Conservation (phyloP, 1,140 invertebrate species). For the Lutraria rhynchaena region DNA sequence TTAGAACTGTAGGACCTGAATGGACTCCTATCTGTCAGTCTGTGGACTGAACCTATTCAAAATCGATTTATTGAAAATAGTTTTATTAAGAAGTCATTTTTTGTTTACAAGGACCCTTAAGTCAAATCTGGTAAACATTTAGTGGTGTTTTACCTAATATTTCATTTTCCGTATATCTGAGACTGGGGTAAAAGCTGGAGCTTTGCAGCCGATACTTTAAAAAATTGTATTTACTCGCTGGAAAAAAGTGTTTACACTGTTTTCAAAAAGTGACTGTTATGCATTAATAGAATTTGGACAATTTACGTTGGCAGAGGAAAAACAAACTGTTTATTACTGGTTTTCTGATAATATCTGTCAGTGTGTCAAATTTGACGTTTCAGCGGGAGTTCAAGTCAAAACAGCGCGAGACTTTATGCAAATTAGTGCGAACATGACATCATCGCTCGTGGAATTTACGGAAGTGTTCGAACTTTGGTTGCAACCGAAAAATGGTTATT, state of each 20-base stretch:
- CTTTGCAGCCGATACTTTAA: slow-evolving; percentile 10
- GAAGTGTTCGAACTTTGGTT: no score
- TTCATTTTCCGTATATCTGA: background rate
- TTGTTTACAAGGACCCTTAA: slow-evolving; percentile 10
- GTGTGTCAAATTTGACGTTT: no score
- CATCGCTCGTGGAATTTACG: no score
- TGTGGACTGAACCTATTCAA: background rate
- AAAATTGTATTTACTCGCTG: background rate
- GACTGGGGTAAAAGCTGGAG: background rate
- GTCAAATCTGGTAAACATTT: no score
- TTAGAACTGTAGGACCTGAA: slow-evolving; percentile 2
- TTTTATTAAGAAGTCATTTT: background rate
- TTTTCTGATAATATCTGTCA: background rate
- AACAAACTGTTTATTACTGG: no score
- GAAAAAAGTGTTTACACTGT: background rate
- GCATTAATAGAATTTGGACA: no score
- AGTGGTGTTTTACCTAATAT: background rate
- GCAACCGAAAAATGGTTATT: no score
- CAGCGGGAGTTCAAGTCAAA: no score
- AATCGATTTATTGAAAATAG: background rate
- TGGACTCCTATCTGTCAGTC: slow-evolving; percentile 1
- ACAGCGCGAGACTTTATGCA: no score
- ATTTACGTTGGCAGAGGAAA: no score
- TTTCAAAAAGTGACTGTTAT: background rate
- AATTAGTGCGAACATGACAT: no score